Evolutionary conservation across 2,888 invertebrate genomes (phyloP), one percentile per base, ranked within the genome.

Genomic region (Hoplodrina blanda): DNA sequence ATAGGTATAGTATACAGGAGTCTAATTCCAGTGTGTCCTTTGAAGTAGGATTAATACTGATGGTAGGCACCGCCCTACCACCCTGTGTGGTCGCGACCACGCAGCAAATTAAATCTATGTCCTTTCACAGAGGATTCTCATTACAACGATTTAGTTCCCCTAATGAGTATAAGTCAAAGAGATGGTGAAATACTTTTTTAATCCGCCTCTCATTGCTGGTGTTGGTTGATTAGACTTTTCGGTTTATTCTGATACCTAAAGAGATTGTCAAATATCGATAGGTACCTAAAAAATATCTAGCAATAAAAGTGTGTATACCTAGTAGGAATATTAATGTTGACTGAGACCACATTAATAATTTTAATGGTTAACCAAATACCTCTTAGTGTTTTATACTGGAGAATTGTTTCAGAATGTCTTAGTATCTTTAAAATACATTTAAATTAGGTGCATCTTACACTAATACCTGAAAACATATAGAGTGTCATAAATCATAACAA

Each of bases 41-140:
- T 95, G 95, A 95, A 92, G 95, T 95, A 82, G 91, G 95, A 95
- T 95, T 95, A 95, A 90, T 89, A 86, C 87, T 85, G 89, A 82
- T 84, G 82, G 83, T 79, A 84, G 81, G 85, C 78, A 82, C 88
- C 84, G 73, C 80, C 80, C 79, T 49, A 33, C 76, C 53, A 83
- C 85, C 90, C 89, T 87, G 87, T 85, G 78, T 82, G 84, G 87
- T 84, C 70, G 82, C 89, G 89, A 86, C 90, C 91, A 86, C 88
- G 82, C 88, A 69, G 62, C 88, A 92, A 95, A 95, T 94, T 94
- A 95, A 94, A 93, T 92, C 91, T 88, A 82, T 88, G 91, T 91
- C 91, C 92, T 92, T 87, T 90, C 89, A 85, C 77, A 88, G 83
- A 76, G 88, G 87, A 87, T 87, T 91, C 92, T 93, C 94, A 93